Base-by-base conservation (phyloP, 2,113 vertebrate genomes). In the Hypomesus transpacificus region DNA sequence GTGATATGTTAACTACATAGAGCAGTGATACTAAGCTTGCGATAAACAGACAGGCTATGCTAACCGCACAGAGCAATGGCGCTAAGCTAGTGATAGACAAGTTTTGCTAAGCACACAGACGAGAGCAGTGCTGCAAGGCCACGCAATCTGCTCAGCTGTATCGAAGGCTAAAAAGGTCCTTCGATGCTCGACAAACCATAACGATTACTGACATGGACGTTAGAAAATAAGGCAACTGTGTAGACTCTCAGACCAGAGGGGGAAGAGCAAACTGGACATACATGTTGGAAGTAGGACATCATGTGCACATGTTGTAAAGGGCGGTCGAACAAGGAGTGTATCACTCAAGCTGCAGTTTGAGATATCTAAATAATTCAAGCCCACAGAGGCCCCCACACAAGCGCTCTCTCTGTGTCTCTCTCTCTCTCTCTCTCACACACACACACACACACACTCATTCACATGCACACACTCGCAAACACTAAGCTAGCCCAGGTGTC, bases 361-460 rank as follows among this genome's bases (percentile, higher is more conserved):
- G 62, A 64, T 9, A 54, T 54, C 51, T 85, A 70, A 87, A 89
- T 88, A 77, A 85, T 87, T 88, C 60, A 88, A 79, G 75, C 26
- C 51, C 56, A 22, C 62, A 75, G 69, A 80, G 57, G 11, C 39
- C 60, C 60, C 66, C 24, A 46, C 17, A 24, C 74, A 18, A 0
- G 21, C 68, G 68, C 68, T 74, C 78, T 75, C 26, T 71, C 31
- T 69, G 72, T 53, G 34, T 16, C 21, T 24, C 46, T 69, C 68
- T 74, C 78, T 75, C 26, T 71, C 31, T 69, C 74, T 53, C 57
- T 16, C 21, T 24, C 46, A 18, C 22, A 39, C 34, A 34, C 20
- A 61, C 21, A 14, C 34, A 46, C 59, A 46, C 21, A 22, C 73
- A n/a, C 39, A 21, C 31, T 21, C 39, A 24, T 39, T 14, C 31